Conservation (phyloP, 2,797 vertebrate species). For the Cossypha heuglini region DNA sequence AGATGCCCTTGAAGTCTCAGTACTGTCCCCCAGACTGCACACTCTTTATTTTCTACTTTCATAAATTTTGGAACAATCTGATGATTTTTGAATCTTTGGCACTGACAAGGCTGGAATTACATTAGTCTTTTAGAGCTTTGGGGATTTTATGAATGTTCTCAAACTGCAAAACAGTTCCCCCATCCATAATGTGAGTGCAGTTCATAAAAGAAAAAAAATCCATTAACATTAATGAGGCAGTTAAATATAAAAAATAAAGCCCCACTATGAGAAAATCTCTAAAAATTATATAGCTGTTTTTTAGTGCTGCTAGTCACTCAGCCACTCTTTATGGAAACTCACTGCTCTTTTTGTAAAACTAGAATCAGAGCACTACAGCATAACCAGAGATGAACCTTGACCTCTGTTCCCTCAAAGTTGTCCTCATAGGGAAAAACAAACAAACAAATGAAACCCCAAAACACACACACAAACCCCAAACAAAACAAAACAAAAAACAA, state of each 20-base stretch:
- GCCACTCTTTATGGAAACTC: not conserved
- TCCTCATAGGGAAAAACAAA: not conserved
- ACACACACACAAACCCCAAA: not conserved
- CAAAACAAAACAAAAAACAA: not conserved
- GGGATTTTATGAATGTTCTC: not conserved
- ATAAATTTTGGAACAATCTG: conserved; percentile 12
- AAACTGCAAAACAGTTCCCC: not conserved
- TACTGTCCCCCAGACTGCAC: not conserved
- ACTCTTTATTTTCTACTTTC: not conserved
- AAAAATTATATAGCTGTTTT: not conserved
- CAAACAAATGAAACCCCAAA: not conserved
- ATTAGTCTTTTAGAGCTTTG: not conserved
- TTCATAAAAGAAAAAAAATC: conserved; percentile 12
- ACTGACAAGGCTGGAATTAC: not conserved
- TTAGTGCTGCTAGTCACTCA: not conserved
- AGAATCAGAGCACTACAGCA: not conserved
- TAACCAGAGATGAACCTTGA: not conserved
- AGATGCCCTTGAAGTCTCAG: not conserved
- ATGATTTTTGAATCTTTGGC: conserved; percentile 7
- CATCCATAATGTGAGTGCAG: not conserved
- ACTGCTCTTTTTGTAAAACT: not conserved
- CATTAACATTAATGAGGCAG: conserved; percentile 31
- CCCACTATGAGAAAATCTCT: not conserved
- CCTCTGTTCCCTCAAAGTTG: not conserved
- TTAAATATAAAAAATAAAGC: not conserved